phyloP scores from a whole-genome alignment of 37 sponge, comb jelly and placozoan species.

The Cliona cf. orientalis region DNA sequence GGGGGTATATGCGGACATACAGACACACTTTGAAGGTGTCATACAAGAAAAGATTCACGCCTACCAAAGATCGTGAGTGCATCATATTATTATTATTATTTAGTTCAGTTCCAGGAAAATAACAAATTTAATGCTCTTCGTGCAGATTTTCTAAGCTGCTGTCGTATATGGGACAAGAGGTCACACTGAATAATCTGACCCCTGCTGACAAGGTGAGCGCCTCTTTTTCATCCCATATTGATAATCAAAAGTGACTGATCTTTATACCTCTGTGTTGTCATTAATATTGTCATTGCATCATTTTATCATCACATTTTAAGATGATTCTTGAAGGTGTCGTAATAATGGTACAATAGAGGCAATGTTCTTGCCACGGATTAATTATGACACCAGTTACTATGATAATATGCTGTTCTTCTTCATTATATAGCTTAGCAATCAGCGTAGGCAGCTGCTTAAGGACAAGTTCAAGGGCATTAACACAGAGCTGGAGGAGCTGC shows the following conservation, averaged over 20 bases:
- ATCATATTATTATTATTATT: not conserved
- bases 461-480: constrained; percentile 97
- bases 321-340: no score
- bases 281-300: no score
- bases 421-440: constrained; percentile 54
- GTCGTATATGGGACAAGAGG: constrained; percentile 31
- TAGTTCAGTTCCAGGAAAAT: not conserved
- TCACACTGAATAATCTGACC: not conserved
- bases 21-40: constrained; percentile 60
- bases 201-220: constrained; percentile 30
- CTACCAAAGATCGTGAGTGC: constrained; percentile 81
- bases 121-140: not conserved
- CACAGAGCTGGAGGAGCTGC: constrained; percentile 85
- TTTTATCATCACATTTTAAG: no score
- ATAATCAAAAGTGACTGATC: not conserved
- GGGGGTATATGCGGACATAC: constrained; percentile 63
- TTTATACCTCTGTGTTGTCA: not conserved
- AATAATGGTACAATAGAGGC: no score
- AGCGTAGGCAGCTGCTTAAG: constrained; percentile 74
- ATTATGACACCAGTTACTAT: not conserved
- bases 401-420: not conserved
- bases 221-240: not conserved
- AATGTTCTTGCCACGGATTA: no score
- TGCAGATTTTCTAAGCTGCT: constrained; percentile 56
- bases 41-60: constrained; percentile 51